A percentile compares a stretch with the other conserved stretches of the same genome.
phyloP scores from a whole-genome alignment of 2,113 vertebrate genomes.

The Synodontis membranacea region DNA sequence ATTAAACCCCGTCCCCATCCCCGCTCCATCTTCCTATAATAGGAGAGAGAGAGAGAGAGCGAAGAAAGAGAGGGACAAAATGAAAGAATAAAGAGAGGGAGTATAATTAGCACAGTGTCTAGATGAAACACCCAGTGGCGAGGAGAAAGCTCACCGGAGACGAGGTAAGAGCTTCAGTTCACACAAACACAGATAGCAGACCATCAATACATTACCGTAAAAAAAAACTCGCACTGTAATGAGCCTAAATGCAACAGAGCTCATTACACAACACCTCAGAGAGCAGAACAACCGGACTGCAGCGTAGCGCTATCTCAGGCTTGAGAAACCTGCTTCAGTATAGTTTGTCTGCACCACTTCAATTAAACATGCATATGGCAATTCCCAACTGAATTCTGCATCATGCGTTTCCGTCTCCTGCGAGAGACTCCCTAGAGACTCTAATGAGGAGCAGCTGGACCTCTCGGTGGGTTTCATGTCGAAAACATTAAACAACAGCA shows the following conservation, averaged over 20 bases:
- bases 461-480: constrained; percentile 61
- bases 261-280: constrained; percentile 64
- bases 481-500: constrained; percentile 64
- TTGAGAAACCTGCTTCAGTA: background rate
- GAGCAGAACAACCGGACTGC: constrained; percentile 29
- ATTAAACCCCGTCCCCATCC: background rate
- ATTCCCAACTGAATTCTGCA: constrained; percentile 62
- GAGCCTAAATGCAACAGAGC: constrained; percentile 63
- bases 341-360: constrained; percentile 33
- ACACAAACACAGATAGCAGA: constrained; percentile 71
- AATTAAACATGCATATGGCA: constrained; percentile 70
- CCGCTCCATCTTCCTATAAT: background rate
- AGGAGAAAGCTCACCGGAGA: constrained; percentile 68
- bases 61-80: constrained; percentile 44
- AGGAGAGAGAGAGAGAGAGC: constrained; percentile 1
- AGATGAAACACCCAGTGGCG: constrained; percentile 75
- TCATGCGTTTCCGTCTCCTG: constrained; percentile 68
- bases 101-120: constrained; percentile 75
- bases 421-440: constrained; percentile 55
- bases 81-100: constrained; percentile 52
- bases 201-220: constrained; percentile 77
- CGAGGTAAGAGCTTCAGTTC: constrained; percentile 58
- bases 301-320: background rate
- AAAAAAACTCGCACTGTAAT: constrained; percentile 67
- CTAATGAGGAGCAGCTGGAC: constrained; percentile 70